Evolutionary conservation across 53 echinoderm and acorn worm genomes (phyloP), one percentile per base, ranked within the genome.

Genomic region (Apostichopus leukothele): DNA sequence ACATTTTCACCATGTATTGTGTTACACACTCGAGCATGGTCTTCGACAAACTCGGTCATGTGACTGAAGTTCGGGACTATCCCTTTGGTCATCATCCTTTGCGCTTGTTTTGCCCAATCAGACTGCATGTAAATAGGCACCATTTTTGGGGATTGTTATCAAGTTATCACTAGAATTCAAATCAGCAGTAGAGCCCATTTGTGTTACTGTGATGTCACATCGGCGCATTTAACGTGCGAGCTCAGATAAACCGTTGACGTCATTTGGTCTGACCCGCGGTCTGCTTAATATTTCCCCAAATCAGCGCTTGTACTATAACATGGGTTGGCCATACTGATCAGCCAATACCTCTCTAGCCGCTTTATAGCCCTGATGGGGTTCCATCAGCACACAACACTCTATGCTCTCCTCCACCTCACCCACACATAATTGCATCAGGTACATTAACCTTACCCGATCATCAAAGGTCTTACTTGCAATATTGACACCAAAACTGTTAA

Each of bases 11-110:
- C 93, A 81, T 86, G 91, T 1, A 91, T 76, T 39, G 89, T 93
- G 67, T 80, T 91, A 14, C 83, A 89, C 1, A 88, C 75, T 87
- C 89, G 76, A 50, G 91, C 91, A 14, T 89, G 54, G 11, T 89
- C 83, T 76, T 94, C 94, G 10, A 94, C 71, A 52, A 92, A 92
- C 67, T 87, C 86, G 5, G 94, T 92, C 90, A 94, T 87, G 6
- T 89, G 78, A 0, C 76, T 20, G 73, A 91, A 91, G 4, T 76
- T 73, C 0, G 90, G 91, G 5, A 71, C 84, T 7, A 75, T 26
- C 5, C 22, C 26, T 12, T 57, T 9, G 11, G 76, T 71, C 19
- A 94, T 91, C 26, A 86, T 51, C 12, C n/a, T 21, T 75, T 91
- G 90, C 5, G 90, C 90, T 67, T 75, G n/a, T 63, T 75, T 88